Evolutionary conservation across 1,140 invertebrate species (phyloP).

Genomic region (Pygmarrhopalites habei): DNA sequence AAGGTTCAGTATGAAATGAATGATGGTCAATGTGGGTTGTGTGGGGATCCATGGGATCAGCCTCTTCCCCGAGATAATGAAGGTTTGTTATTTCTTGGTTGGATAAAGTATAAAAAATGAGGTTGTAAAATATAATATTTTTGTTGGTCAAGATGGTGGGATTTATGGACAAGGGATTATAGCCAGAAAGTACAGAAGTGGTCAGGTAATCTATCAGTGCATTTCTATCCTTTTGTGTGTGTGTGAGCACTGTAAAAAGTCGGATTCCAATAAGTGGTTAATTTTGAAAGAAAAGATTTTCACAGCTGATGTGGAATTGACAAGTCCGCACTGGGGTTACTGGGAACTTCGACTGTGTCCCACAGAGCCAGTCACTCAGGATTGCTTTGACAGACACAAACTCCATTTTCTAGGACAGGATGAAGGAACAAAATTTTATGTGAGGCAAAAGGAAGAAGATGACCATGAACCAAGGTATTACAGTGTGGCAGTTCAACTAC

Average conservation of each 20-base stretch:
- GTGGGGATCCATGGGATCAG: conserved; percentile 43
- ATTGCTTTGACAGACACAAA: conserved; percentile 51
- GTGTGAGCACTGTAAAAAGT: not conserved
- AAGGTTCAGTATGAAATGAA: conserved; percentile 39
- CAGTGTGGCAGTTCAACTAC: conserved; percentile 42
- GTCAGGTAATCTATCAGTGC: not conserved
- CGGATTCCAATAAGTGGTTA: not conserved
- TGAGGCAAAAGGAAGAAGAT: not conserved
- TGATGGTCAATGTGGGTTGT: conserved; percentile 47
- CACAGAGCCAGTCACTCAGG: conserved; percentile 49
- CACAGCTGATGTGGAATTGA: conserved; percentile 45
- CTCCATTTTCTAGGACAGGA: too few species aligned
- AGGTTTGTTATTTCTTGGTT: too few species aligned
- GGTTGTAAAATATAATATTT: too few species aligned
- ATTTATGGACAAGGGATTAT: not conserved
- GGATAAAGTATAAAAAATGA: too few species aligned
- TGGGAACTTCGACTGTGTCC: conserved; percentile 54
- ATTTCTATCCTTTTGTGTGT: not conserved
- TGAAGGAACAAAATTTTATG: conserved; percentile 43
- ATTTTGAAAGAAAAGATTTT: too few species aligned
- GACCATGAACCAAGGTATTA: not conserved
- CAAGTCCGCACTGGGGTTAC: conserved; percentile 52
- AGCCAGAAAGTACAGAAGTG: not conserved
- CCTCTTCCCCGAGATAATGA: too few species aligned
- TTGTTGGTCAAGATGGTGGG: conserved; percentile 13